phyloP scores from a whole-genome alignment of 2,888 invertebrate species.

The Lepidonotus clava region DNA sequence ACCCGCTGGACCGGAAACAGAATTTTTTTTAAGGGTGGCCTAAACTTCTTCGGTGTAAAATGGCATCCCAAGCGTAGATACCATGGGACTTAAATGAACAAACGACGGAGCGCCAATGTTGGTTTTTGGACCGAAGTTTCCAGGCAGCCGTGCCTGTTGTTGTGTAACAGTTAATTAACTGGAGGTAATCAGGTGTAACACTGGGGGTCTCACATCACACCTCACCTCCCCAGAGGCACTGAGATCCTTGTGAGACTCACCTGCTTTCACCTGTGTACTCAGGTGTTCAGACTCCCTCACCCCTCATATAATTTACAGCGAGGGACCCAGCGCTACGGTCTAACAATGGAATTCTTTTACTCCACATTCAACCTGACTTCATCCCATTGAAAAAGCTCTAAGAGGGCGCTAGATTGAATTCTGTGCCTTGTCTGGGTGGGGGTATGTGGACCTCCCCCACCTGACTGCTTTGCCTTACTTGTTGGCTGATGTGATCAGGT shows the following conservation, averaged over 20 bases:
- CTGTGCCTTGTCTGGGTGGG: background rate
- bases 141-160: too few relatives aligned
- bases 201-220: background rate
- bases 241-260: background rate
- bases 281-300: background rate
- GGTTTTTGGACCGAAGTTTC: too few relatives aligned
- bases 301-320: background rate
- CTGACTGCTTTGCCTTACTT: too few relatives aligned
- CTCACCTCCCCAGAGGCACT: background rate
- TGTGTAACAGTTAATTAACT: background rate
- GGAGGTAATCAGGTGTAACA: background rate
- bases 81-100: too few relatives aligned
- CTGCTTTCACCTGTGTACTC: background rate
- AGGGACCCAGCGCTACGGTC: background rate
- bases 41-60: too few relatives aligned
- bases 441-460: background rate
- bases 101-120: too few relatives aligned
- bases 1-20: too few relatives aligned
- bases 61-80: too few relatives aligned
- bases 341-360: background rate
- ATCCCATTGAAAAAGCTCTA: background rate
- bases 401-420: too few relatives aligned
- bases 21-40: too few relatives aligned
- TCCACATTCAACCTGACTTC: background rate
- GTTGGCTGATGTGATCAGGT: too few relatives aligned